phyloP scores from a whole-genome alignment of 2,888 invertebrate genomes.

The Epistrophe grossulariae region DNA sequence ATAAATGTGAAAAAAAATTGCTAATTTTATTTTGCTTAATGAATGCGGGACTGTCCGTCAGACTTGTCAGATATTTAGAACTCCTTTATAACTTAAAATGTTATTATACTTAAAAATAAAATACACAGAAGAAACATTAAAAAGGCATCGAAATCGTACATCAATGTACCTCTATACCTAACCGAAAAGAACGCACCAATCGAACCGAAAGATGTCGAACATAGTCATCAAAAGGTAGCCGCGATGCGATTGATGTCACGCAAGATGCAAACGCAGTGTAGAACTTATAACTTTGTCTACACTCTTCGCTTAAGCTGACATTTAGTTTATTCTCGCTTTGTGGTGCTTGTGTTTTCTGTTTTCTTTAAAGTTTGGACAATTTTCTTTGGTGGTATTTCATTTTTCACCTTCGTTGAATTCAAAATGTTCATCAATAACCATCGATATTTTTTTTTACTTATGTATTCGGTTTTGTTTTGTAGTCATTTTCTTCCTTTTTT shows the following conservation, averaged over 20 bases:
- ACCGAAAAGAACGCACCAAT: conserved; percentile 47
- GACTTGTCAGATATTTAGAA: neutral
- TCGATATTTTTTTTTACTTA: conserved; percentile 44
- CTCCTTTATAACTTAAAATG: neutral
- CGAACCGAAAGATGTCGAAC: conserved; percentile 66
- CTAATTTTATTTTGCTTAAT: no score
- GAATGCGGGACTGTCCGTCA: neutral
- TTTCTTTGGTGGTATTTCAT: conserved; percentile 57
- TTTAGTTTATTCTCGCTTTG: conserved; percentile 24
- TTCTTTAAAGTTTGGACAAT: conserved; percentile 16
- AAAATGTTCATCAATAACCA: conserved; percentile 74
- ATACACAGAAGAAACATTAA: conserved; percentile 24
- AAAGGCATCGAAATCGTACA: conserved; percentile 51
- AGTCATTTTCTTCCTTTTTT: conserved; percentile 25
- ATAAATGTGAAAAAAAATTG: no score
- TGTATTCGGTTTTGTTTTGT: conserved; percentile 17
- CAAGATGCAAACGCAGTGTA: conserved; percentile 66
- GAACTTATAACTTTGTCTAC: conserved; percentile 36
- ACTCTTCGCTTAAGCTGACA: conserved; percentile 41
- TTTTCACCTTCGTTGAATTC: conserved; percentile 65
- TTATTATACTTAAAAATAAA: neutral
- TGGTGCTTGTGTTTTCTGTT: conserved; percentile 25
- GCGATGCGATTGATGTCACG: conserved; percentile 61
- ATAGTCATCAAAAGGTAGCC: conserved; percentile 72
- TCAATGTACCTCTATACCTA: neutral